Evolutionary conservation across 2,113 vertebrate genomes (phyloP).

Genomic region (Rostratula benghalensis): DNA sequence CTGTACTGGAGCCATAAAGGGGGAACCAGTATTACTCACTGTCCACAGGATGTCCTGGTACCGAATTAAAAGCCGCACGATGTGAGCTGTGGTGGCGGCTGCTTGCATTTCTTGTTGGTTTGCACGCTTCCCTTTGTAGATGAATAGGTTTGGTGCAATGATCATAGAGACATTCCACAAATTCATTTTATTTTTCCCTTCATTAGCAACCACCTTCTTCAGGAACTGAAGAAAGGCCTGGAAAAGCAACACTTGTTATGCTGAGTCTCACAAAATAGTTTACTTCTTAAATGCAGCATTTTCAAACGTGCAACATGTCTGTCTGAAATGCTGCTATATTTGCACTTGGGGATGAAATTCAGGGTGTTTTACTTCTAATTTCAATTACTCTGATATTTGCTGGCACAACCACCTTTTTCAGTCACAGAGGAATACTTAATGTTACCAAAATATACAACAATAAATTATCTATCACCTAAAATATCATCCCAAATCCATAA

Average conservation of each 20-base stretch:
- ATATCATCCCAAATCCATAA: background rate
- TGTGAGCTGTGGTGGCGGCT: conserved; percentile 84
- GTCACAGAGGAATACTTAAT: background rate
- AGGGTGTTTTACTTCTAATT: rapidly evolving
- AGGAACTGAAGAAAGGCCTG: conserved; percentile 92
- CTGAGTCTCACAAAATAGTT: background rate
- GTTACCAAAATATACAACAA: background rate
- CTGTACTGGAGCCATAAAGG: background rate
- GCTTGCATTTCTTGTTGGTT: conserved; percentile 87
- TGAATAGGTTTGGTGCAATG: conserved; percentile 94
- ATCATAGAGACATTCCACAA: conserved; percentile 97
- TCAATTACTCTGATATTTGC: background rate
- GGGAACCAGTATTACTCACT: conserved; percentile 71
- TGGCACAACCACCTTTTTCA: background rate
- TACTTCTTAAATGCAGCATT: background rate
- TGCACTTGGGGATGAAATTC: background rate
- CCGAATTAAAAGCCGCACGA: conserved; percentile 86
- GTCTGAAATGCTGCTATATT: background rate
- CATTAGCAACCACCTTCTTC: conserved; percentile 87
- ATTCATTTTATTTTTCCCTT: conserved; percentile 95
- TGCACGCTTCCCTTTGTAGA: conserved; percentile 80
- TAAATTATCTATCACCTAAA: background rate
- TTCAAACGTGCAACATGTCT: background rate
- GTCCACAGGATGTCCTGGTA: conserved; percentile 95
- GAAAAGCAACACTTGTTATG: background rate